phyloP scores from a whole-genome alignment of 2,888 invertebrate species.

The Eledona agricola region DNA sequence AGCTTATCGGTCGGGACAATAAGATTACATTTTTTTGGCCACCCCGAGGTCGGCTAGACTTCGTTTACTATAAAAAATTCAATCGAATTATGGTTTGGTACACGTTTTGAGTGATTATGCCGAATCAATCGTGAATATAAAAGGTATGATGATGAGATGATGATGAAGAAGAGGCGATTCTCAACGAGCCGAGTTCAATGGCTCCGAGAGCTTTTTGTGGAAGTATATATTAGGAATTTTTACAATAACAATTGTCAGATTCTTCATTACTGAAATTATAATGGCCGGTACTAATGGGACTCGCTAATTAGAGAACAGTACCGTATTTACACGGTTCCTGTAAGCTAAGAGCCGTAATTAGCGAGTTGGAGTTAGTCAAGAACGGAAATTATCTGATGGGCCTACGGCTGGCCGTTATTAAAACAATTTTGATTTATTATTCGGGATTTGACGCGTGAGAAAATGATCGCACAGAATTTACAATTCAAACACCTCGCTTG shows the following conservation, averaged over 20 bases:
- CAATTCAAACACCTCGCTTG: too few relatives aligned
- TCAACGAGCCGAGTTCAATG: conserved; percentile 18
- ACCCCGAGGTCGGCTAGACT: conserved; percentile 2
- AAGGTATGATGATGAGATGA: conserved; percentile 8
- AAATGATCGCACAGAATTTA: too few relatives aligned
- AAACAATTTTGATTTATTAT: conserved; percentile 15
- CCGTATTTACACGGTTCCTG: conserved; percentile 21
- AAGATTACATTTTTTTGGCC: conserved; percentile 12
- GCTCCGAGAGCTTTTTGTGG: conserved; percentile 6
- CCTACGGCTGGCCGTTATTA: conserved; percentile 5
- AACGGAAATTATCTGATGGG: conserved; percentile 3
- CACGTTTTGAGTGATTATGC: conserved; percentile 4
- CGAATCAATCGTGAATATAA: conserved; percentile 15
- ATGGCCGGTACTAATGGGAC: conserved; percentile 15
- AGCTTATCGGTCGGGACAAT: conserved; percentile 28
- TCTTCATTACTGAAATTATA: conserved; percentile 19
- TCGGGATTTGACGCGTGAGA: conserved; percentile 5
- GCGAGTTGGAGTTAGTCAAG: conserved; percentile 7
- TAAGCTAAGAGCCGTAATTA: conserved; percentile 6
- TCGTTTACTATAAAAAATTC: conserved; percentile 14
- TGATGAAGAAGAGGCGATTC: conserved; percentile 9
- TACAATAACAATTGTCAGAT: conserved; percentile 17
- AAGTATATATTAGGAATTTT: conserved; percentile 6
- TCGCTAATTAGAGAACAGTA: conserved; percentile 20
- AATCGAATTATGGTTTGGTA: too few relatives aligned